These are phyloP conservation scores for Actinemys pallida DNA, from an alignment of 2,113 vertebrate genomes.

Conservation along the genomic window DNA sequence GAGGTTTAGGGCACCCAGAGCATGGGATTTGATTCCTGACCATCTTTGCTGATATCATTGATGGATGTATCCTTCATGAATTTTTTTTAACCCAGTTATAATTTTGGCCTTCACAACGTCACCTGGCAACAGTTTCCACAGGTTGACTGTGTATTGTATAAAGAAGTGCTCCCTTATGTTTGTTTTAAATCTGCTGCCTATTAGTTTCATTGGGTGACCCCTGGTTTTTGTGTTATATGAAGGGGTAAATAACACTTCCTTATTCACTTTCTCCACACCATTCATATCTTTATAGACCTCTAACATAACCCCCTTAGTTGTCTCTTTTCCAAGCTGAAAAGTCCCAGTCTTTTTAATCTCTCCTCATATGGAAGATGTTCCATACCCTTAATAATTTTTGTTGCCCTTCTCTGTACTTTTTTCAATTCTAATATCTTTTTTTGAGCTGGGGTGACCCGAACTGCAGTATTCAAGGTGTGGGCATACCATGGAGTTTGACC, in stretches of 20 bases:
- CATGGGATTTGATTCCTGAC: background rate
- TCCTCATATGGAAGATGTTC: background rate
- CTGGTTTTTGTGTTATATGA: background rate
- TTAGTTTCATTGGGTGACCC: background rate
- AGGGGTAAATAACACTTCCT: background rate
- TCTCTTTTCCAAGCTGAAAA: background rate
- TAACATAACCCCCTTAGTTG: background rate
- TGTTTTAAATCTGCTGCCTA: background rate
- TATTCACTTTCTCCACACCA: background rate
- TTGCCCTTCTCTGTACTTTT: background rate
- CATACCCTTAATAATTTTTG: background rate
- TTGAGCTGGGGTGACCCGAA: too few species aligned
- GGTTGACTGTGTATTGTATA: background rate
- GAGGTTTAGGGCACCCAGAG: background rate
- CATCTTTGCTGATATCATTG: background rate
- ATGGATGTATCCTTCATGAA: background rate
- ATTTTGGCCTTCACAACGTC: background rate
- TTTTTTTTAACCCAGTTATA: background rate
- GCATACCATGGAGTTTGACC: background rate
- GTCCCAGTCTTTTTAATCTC: background rate
- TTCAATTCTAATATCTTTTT: background rate
- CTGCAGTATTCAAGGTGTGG: too few species aligned
- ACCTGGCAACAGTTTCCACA: background rate
- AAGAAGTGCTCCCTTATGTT: background rate
- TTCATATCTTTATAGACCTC: background rate